A percentile compares a stretch with the other conserved stretches of the same genome.
phyloP scores from a whole-genome alignment of 1,140 invertebrate genomes.

The Philaenus spumarius region DNA sequence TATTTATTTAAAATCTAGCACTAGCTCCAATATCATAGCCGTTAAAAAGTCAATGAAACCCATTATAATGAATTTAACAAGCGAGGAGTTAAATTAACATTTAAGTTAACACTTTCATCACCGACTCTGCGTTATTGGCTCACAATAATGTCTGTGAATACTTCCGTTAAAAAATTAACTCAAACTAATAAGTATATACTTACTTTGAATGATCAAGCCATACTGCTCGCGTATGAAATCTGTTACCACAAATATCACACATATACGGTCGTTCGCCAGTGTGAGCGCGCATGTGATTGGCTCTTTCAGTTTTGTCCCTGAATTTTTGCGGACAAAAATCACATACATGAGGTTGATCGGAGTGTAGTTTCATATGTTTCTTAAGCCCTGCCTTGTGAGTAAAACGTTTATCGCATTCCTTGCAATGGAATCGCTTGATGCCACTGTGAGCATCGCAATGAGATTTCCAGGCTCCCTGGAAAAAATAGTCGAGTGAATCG shows the following conservation, averaged over 20 bases:
- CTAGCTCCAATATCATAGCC: too few species aligned
- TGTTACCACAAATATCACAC: conserved; percentile 6
- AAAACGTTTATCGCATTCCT: conserved; percentile 41
- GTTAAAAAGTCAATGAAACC: too few species aligned
- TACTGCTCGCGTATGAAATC: neutral
- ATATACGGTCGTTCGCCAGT: conserved; percentile 10
- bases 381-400: conserved; percentile 47
- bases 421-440: conserved; percentile 35
- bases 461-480: neutral
- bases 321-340: conserved; percentile 92
- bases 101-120: too few species aligned
- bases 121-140: too few species aligned
- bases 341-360: conserved; percentile 94
- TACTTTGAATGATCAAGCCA: conserved; percentile 8
- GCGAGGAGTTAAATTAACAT: too few species aligned
- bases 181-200: too few species aligned
- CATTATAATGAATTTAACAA: too few species aligned
- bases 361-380: conserved; percentile 55
- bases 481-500: too few species aligned
- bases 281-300: neutral
- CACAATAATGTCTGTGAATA: too few species aligned
- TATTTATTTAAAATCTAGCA: too few species aligned
- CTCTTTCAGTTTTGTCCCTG: conserved; percentile 43
- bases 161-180: too few species aligned
- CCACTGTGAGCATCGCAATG: conserved; percentile 34